Percentiles rank a stretch among this genome's conserved stretches.
Evolutionary conservation across 2,888 invertebrate genomes (phyloP).

Genomic region (Carcina quercana): DNA sequence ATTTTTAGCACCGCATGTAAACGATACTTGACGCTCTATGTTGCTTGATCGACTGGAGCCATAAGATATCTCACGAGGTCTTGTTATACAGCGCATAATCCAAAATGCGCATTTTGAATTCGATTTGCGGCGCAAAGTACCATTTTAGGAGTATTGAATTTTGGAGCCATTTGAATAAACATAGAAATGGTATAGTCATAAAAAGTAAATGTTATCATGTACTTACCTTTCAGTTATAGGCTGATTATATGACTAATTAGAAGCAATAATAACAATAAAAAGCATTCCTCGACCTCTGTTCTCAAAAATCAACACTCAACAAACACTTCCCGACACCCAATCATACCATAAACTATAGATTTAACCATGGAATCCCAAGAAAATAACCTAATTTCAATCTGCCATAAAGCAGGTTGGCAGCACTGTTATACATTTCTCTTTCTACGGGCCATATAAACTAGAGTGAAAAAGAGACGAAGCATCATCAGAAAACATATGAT

Average conservation of each 20-base stretch:
- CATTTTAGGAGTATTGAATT: constrained; percentile 3
- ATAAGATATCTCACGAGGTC: constrained; percentile 24
- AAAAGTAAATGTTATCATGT: constrained; percentile 13
- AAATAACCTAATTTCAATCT: too few species aligned
- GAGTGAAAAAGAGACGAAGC: too few species aligned
- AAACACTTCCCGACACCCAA: constrained; percentile 65
- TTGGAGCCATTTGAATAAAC: too few species aligned
- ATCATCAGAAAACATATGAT: too few species aligned
- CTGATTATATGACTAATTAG: constrained; percentile 47
- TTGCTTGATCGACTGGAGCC: constrained; percentile 22
- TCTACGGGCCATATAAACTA: too few species aligned
- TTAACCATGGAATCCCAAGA: too few species aligned
- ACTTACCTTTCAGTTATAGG: constrained; percentile 47
- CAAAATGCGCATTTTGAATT: constrained; percentile 50
- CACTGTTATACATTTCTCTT: too few species aligned
- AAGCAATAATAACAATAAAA: constrained; percentile 60
- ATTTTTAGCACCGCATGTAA: constrained; percentile 70
- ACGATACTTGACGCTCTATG: constrained; percentile 48
- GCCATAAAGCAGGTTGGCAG: too few species aligned
- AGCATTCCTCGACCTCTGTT: constrained; percentile 65
- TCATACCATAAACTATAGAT: constrained; percentile 63
- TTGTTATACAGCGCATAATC: constrained; percentile 30
- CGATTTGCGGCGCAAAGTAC: constrained; percentile 13
- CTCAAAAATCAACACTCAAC: constrained; percentile 57
- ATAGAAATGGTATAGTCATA: too few species aligned